phyloP scores from a whole-genome alignment of 2,797 vertebrate species.

The Smutsia gigantea region DNA sequence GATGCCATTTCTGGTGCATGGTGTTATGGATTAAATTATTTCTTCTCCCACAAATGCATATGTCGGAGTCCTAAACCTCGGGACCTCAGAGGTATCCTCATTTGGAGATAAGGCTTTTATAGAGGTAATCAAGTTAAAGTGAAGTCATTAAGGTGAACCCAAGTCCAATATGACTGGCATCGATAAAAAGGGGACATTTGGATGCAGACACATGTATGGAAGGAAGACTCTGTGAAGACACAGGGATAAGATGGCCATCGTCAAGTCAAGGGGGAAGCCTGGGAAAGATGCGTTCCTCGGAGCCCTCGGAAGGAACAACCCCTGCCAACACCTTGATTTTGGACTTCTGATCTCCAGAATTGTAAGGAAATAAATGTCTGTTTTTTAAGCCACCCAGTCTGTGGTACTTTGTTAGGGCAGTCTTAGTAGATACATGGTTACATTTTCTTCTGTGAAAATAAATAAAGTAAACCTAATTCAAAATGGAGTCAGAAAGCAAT shows the following conservation, averaged over 20 bases:
- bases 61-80: background rate
- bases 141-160: background rate
- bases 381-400: background rate
- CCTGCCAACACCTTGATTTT: background rate
- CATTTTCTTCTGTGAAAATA: background rate
- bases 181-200: no score
- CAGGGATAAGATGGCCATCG: background rate
- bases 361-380: background rate
- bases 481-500: background rate
- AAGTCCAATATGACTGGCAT: background rate
- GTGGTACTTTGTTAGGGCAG: background rate
- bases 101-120: background rate
- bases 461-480: background rate
- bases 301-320: background rate
- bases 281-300: background rate
- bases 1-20: background rate
- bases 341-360: background rate
- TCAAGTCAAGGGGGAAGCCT: background rate
- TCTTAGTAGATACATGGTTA: background rate
- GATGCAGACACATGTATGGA: background rate
- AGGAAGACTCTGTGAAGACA: background rate
- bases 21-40: background rate
- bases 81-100: background rate
- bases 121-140: background rate
- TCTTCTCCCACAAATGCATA: background rate